Evolutionary conservation across 2,797 vertebrate species (phyloP), one percentile per base, ranked within the genome.

Genomic region (Notolabrus celidotus): DNA sequence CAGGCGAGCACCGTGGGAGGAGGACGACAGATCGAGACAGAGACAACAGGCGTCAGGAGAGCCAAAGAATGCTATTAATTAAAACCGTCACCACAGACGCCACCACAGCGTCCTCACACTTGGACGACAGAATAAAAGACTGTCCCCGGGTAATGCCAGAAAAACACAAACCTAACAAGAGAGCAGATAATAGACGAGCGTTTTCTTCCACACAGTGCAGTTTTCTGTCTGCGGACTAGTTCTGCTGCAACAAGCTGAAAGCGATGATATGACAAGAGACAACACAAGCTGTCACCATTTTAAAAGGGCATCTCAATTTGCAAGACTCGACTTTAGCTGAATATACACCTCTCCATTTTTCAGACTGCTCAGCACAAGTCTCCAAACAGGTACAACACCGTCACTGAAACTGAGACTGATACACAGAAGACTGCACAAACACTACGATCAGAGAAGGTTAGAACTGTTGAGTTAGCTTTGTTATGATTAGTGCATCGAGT

Each of bases 61-160:
- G 73, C 39, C 70, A 66, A 43, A 71, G 57, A 72, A 80, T 70
- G 57, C n/a, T 60, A 67, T 80, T 77, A 75, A 74, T 82, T 69
- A 39, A 74, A 71, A 63, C 38, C 27, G 22, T 80, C 41, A 50
- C 2, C 67, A 41, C 67, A 45, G 56, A 76, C 57, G 20, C 52
- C 62, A 53, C 43, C 50, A n/a, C 38, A 77, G 64, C 60, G 22
- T 54, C 36, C 1, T 43, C 45, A 51, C 51, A 56, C 11, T 8
- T 19, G n/a, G 23, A 33, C 7, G 0, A 2, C 6, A 19, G 9
- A 55, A 38, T 9, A 29, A 19, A 57, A 54, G 22, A 51, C 3
- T 3, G 9, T 50, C 43, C n/a, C 14, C 19, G 19, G 3, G 31
- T 42, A 60, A 50, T 0, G 12, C 19, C 14, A 16, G 19, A 33